Conservation (phyloP, 2,888 invertebrate species). For the Polietes domitor region DNA sequence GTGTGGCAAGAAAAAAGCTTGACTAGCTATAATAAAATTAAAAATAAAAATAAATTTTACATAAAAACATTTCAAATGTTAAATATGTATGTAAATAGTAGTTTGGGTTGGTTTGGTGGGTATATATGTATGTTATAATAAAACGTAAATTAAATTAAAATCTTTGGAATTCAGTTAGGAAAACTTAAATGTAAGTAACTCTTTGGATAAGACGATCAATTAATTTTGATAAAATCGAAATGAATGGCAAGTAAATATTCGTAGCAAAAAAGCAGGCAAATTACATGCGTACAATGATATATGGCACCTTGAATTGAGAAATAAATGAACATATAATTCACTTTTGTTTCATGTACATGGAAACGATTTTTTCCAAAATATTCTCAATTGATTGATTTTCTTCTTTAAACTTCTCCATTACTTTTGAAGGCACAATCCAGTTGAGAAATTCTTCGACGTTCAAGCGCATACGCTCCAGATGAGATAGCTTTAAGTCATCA, state of each 20-base stretch:
- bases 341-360: constrained; percentile 78
- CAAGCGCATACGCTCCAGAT: constrained; percentile 85
- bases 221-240: constrained; percentile 24
- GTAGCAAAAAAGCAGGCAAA: background rate
- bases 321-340: constrained; percentile 45
- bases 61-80: constrained; percentile 44
- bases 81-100: background rate
- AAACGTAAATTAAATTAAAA: constrained; percentile 44
- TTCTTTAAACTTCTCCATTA: constrained; percentile 88
- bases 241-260: constrained; percentile 58
- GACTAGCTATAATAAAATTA: constrained; percentile 37
- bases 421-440: constrained; percentile 90
- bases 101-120: constrained; percentile 43
- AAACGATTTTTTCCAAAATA: constrained; percentile 84
- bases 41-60: background rate
- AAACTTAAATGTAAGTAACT: constrained; percentile 55
- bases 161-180: constrained; percentile 63
- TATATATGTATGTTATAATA: background rate
- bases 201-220: constrained; percentile 48
- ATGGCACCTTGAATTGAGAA: constrained; percentile 59
- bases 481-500: constrained; percentile 82
- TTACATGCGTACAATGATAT: constrained; percentile 41
- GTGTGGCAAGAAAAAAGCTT: constrained; percentile 55
- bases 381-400: constrained; percentile 90
- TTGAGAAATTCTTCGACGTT: constrained; percentile 90